These are phyloP conservation scores for Rhinophrynus dorsalis DNA, from an alignment of 2,797 vertebrate genomes.

Conservation along the genomic window DNA sequence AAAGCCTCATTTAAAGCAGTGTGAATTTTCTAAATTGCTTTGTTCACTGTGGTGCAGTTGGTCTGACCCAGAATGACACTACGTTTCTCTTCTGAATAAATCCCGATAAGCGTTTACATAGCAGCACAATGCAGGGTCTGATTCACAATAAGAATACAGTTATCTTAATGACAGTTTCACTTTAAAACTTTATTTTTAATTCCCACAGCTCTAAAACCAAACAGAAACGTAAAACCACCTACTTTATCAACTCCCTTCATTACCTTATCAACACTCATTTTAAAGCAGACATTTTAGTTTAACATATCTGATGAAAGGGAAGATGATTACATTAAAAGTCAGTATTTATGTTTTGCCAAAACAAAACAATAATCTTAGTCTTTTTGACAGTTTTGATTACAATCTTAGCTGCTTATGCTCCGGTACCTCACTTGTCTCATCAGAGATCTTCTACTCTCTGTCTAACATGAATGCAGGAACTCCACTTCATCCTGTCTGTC, in stretches of 20 bases:
- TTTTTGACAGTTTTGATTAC: slow-evolving; percentile 25
- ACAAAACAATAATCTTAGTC: slow-evolving; percentile 3
- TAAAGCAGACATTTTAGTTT: slow-evolving; percentile 10
- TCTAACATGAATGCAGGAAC: too few species aligned
- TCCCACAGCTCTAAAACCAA: neutral
- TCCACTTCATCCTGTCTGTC: neutral
- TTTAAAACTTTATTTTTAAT: slow-evolving; percentile 15
- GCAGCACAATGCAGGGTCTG: too few species aligned
- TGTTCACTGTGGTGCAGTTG: too few species aligned
- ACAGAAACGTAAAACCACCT: too few species aligned
- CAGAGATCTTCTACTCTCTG: neutral
- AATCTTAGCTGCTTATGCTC: neutral
- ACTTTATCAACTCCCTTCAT: slow-evolving; percentile 10
- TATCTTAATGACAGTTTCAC: too few species aligned
- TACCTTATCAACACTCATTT: neutral
- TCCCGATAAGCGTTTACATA: too few species aligned
- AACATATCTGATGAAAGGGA: slow-evolving; percentile 28
- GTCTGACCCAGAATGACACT: too few species aligned
- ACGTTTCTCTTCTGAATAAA: too few species aligned
- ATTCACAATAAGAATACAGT: too few species aligned
- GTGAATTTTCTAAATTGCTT: too few species aligned
- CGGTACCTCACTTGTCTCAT: neutral
- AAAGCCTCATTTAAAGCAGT: too few species aligned
- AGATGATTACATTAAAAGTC: slow-evolving; percentile 29
- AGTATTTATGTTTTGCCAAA: slow-evolving; percentile 10